Evolutionary conservation across 2,797 vertebrate genomes (phyloP).

Genomic region (Sphenodon punctatus): DNA sequence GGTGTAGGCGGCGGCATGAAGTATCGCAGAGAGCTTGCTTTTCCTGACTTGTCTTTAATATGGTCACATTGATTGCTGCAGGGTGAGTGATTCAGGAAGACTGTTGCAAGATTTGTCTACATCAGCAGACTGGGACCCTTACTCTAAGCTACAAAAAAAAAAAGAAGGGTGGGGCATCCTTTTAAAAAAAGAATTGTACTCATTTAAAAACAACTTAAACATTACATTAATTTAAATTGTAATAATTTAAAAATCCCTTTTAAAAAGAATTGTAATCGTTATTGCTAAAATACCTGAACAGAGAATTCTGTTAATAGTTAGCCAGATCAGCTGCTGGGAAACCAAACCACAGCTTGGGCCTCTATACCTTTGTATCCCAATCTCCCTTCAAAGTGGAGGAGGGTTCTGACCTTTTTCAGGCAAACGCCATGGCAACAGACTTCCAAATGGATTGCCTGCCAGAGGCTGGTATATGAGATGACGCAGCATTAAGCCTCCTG

Average conservation of each 20-base stretch:
- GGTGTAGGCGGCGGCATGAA: background rate
- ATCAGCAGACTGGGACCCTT: background rate
- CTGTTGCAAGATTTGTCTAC: too few species aligned
- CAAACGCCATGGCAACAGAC: background rate
- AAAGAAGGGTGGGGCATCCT: too few species aligned
- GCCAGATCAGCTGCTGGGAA: background rate
- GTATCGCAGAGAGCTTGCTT: background rate
- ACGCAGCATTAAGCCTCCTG: background rate
- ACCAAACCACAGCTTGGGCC: background rate
- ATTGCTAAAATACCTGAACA: background rate
- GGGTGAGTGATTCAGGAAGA: background rate
- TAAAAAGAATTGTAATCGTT: too few species aligned
- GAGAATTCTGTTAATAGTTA: background rate
- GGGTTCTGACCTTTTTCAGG: background rate
- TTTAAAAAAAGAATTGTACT: too few species aligned
- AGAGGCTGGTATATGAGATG: background rate
- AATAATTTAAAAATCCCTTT: too few species aligned
- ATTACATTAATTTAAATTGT: too few species aligned
- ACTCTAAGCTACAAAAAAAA: background rate
- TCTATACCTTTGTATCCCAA: background rate
- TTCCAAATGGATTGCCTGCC: background rate
- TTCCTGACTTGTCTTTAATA: background rate
- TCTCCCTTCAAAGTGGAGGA: background rate
- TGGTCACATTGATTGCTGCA: background rate
- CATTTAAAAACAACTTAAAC: too few species aligned